Evolutionary conservation across 2,888 invertebrate genomes (phyloP), one percentile per base, ranked within the genome.

Genomic region (Gryllus longicercus): DNA sequence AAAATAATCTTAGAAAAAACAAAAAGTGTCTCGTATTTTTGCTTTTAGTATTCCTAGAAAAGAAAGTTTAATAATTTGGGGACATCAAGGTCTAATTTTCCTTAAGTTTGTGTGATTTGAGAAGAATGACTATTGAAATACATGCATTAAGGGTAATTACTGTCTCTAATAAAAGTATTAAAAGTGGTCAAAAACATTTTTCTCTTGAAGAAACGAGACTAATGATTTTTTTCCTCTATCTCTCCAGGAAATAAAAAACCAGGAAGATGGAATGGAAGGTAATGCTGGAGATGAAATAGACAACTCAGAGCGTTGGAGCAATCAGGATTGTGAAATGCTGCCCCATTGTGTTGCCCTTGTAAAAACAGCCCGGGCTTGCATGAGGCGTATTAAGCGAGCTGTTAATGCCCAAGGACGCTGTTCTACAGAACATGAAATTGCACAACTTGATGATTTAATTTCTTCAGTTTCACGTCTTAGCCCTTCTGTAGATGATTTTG

Each of bases 401-500:
- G 38, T 83, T 25, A 51, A 74, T 12, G 74, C 49, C 10, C 78
- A 80, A n/a, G 83, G 82, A 25, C 75, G 78, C 21, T 82, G 80
- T 77, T 76, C 80, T 11, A 79, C 82, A 49, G 79, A 79, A 21
- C 78, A 80, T 8, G 74, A 83, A 16, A 78, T 82, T 10, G 51
- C 82, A n/a, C 81, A 83, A 74, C 76, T 83, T 49, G 83, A 83
- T 74, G 74, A 80, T 14, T 23, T 83, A 16, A 78, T 78, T 51
- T n/a, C 74, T 10, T 76, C 78, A 21, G 79, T 80, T 11, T 23
- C 75, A 14, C 75, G 79, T 14, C 76, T 83, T 16, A 83, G 83
- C 63, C 83, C 83, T 50, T 81, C 81, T 75, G 82, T 83, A 3
- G 83, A 83, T 79, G 82, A 82, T 50, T 78, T 83, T 51, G 81